A percentile compares a stretch with the other conserved stretches of the same genome.
These are phyloP conservation scores for Dufourea novaeangliae DNA, from an alignment of 1,140 invertebrate genomes.

Conservation along the genomic window DNA sequence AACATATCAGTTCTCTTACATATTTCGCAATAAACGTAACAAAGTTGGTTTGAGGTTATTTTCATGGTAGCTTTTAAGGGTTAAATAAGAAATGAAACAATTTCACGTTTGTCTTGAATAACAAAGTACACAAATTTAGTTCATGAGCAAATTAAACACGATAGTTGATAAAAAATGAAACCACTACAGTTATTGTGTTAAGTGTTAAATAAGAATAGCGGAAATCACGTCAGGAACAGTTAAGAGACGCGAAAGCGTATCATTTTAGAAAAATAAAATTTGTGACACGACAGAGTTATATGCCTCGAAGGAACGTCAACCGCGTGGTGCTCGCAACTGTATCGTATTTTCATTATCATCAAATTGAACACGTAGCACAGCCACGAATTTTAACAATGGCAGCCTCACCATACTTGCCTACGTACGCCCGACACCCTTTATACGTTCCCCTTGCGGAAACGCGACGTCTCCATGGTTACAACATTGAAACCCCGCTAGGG, in stretches of 20 bases:
- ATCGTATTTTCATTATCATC: slow-evolving; percentile 58
- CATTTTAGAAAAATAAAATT: slow-evolving; percentile 4
- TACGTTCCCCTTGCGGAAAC: slow-evolving; percentile 78
- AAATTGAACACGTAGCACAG: slow-evolving; percentile 53
- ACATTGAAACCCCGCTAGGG: slow-evolving; percentile 80
- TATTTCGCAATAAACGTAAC: too few species aligned
- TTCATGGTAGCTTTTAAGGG: too few species aligned
- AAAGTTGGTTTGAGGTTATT: too few species aligned
- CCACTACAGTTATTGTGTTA: too few species aligned
- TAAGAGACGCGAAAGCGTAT: not conserved
- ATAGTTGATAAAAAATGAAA: too few species aligned
- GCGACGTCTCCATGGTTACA: slow-evolving; percentile 82
- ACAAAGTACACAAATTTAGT: too few species aligned
- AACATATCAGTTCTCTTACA: too few species aligned
- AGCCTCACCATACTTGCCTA: slow-evolving; percentile 68
- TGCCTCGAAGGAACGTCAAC: not conserved
- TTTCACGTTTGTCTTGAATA: too few species aligned
- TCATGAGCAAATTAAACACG: too few species aligned
- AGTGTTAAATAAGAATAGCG: not conserved
- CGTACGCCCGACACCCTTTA: slow-evolving; percentile 76
- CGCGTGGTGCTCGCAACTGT: slow-evolving; percentile 5
- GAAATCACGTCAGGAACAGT: too few species aligned
- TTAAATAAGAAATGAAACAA: too few species aligned
- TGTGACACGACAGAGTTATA: not conserved
- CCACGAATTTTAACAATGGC: slow-evolving; percentile 73